Conservation (phyloP, 1,140 invertebrate species). For the Rhopalosiphum padi region DNA sequence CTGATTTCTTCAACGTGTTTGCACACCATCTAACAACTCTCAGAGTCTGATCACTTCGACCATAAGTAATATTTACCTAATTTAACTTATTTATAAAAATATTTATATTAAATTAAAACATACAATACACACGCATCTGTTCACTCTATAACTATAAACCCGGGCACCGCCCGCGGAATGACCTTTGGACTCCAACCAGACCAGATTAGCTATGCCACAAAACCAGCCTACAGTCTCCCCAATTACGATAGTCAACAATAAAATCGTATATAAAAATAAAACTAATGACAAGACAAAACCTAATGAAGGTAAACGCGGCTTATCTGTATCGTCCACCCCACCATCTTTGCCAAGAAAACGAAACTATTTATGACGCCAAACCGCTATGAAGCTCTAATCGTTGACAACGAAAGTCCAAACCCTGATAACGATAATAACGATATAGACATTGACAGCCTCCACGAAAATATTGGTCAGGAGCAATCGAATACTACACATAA, state of each 20-base stretch:
- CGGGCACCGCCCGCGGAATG: too few species aligned
- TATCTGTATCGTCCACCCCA: not conserved
- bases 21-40: too few species aligned
- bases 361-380: slow-evolving; percentile 12
- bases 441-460: not conserved
- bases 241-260: slow-evolving; percentile 10
- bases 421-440: not conserved
- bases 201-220: not conserved
- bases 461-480: not conserved
- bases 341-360: not conserved
- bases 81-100: too few species aligned
- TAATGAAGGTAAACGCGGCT: not conserved
- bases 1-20: too few species aligned
- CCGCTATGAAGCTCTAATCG: not conserved
- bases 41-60: too few species aligned
- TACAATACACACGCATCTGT: too few species aligned
- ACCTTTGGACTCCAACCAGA: too few species aligned
- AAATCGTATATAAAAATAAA: not conserved
- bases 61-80: too few species aligned
- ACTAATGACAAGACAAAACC: not conserved
- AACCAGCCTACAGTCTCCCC: not conserved
- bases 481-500: not conserved
- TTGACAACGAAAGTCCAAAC: not conserved
- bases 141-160: too few species aligned
- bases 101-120: too few species aligned